Evolutionary conservation across 2,113 vertebrate species (phyloP), one percentile per base, ranked within the genome.

Genomic region (Corydoras sp.): DNA sequence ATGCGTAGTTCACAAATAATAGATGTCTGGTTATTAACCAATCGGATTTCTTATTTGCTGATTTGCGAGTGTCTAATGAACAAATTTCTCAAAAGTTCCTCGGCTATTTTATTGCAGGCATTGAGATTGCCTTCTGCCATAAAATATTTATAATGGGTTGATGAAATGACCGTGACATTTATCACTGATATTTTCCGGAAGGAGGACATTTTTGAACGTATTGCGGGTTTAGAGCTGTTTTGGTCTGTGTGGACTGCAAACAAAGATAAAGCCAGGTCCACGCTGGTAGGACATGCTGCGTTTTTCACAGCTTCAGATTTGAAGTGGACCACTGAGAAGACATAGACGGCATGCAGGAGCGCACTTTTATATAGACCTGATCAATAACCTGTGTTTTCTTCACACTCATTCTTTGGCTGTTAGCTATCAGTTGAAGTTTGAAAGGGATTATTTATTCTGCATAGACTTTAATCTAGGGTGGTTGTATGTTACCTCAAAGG

Each of bases 291-390:
- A 10, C 53, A 55, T 51, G 58, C 72, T 64, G 70, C 31, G 76
- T 69, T 72, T 63, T 64, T 80, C 80, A 68, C 14, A 68, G 61
- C 11, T 10, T 65, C 48, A 11, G 67, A 61, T 80, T 79, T 64
- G 50, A 77, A 79, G 76, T 80, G 75, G 80, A 77, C 81, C 82
- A 78, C 88, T 77, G 68, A 79, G 58, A 86, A 89, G 85, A 87
- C 83, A 88, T 88, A 90, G 89, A 78, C 80, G 77, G 76, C 81
- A 81, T 78, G 75, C 80, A 78, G 77, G 81, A 78, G 66, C 67
- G 68, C 48, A 73, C 70, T 78, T 78, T 73, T 76, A 72, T 75
- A 79, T 79, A 77, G 70, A 86, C 85, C 68, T 84, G 84, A 88
- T 88, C 83, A 78, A 75, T 70, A 35, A 67, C 68, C 74, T 72